Evolutionary conservation across 2,797 vertebrate species (phyloP).

Genomic region (Pangasius sanitwongsei): DNA sequence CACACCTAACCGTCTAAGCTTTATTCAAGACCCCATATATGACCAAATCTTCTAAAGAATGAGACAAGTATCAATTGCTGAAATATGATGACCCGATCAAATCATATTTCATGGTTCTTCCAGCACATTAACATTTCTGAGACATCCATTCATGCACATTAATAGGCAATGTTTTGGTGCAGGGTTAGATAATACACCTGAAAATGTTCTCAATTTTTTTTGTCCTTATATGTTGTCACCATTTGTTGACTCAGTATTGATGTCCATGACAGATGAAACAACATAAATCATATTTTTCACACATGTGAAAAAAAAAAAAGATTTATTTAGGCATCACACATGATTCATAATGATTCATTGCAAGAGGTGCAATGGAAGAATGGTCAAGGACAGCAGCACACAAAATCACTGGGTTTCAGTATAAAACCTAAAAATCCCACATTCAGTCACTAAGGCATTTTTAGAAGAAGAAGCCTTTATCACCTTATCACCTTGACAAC

Average conservation of each 20-base stretch:
- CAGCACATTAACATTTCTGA: background rate
- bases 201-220: background rate
- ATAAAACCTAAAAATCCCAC: background rate
- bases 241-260: slow-evolving; percentile 6
- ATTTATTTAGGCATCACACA: background rate
- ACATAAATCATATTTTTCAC: background rate
- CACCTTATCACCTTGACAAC: slow-evolving; percentile 45
- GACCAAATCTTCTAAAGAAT: slow-evolving; percentile 27
- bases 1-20: background rate
- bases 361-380: background rate
- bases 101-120: background rate
- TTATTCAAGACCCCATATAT: background rate
- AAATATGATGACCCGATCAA: slow-evolving; percentile 25
- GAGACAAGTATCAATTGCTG: slow-evolving; percentile 17
- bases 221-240: background rate
- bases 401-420: slow-evolving; percentile 15
- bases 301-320: background rate
- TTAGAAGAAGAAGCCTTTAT: background rate
- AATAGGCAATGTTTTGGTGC: background rate
- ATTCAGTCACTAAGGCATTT: slow-evolving; percentile 4
- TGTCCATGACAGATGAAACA: background rate
- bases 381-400: background rate
- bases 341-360: slow-evolving; percentile 21
- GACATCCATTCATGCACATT: slow-evolving; percentile 5
- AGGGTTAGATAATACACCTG: background rate